A percentile compares a stretch with the other conserved stretches of the same genome.
These are phyloP conservation scores for Epistrophella euchroma DNA, from an alignment of 2,888 invertebrate species.

Conservation along the genomic window DNA sequence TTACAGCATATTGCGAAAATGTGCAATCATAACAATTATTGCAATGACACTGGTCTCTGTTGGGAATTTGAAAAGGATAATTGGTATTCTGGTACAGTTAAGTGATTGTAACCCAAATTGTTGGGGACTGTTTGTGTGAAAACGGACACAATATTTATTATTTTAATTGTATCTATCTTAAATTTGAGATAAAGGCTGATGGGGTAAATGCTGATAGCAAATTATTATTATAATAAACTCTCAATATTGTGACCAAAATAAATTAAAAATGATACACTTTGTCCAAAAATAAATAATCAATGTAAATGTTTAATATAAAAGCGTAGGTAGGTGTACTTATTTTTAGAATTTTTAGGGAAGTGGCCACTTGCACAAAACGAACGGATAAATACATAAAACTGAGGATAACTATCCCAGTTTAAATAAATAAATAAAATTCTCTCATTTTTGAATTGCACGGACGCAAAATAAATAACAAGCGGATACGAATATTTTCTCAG, in stretches of 20 bases:
- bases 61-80: slow-evolving; percentile 53
- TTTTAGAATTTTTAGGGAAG: no score
- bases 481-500: no score
- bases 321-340: no score
- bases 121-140: not conserved
- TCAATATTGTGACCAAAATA: not conserved
- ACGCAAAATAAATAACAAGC: no score
- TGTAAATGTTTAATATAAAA: not conserved
- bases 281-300: not conserved
- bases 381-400: no score
- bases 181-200: not conserved
- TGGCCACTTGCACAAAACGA: no score
- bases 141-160: not conserved
- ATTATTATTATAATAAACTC: not conserved
- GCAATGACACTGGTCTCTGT: slow-evolving; percentile 44
- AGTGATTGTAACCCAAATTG: slow-evolving; percentile 33
- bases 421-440: no score
- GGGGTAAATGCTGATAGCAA: not conserved
- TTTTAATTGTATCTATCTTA: slow-evolving; percentile 2
- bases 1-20: slow-evolving; percentile 58
- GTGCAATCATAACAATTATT: slow-evolving; percentile 70
- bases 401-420: no score
- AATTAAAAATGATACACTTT: not conserved
- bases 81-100: slow-evolving; percentile 62
- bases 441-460: no score